Evolutionary conservation across 2,888 invertebrate species (phyloP).

Genomic region (Glyphotaelius pellucidus): DNA sequence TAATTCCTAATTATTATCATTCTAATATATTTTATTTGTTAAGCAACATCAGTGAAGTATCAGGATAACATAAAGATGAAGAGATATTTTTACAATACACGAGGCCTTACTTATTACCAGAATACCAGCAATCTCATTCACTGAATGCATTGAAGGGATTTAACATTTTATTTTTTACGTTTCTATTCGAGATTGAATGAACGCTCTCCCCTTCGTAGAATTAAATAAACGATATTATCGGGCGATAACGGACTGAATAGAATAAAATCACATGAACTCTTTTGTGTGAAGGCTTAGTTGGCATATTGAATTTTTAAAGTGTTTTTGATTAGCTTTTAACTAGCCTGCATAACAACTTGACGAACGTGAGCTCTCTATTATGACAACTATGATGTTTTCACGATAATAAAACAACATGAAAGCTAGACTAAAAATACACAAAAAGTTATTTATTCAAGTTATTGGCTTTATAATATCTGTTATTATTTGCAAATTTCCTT

Average conservation of each 20-base stretch:
- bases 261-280: slow-evolving; percentile 44
- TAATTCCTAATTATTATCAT: background rate
- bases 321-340: slow-evolving; percentile 41
- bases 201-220: slow-evolving; percentile 52
- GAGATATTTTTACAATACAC: slow-evolving; percentile 6
- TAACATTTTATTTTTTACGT: slow-evolving; percentile 45
- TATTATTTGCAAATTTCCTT: background rate
- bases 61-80: background rate
- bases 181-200: slow-evolving; percentile 58
- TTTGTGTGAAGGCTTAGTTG: slow-evolving; percentile 44
- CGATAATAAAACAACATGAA: background rate
- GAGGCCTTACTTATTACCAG: background rate
- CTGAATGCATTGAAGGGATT: slow-evolving; percentile 26
- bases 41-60: background rate
- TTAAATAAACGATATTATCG: slow-evolving; percentile 62
- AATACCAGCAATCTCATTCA: slow-evolving; percentile 34
- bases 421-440: background rate
- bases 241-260: slow-evolving; percentile 56
- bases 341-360: background rate
- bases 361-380: background rate
- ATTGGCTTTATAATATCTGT: background rate
- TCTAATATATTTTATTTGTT: background rate
- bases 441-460: background rate
- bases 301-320: slow-evolving; percentile 50
- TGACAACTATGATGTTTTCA: background rate